Evolutionary conservation across 2,113 vertebrate genomes (phyloP), one percentile per base, ranked within the genome.

Genomic region (Nematolebias whitei): DNA sequence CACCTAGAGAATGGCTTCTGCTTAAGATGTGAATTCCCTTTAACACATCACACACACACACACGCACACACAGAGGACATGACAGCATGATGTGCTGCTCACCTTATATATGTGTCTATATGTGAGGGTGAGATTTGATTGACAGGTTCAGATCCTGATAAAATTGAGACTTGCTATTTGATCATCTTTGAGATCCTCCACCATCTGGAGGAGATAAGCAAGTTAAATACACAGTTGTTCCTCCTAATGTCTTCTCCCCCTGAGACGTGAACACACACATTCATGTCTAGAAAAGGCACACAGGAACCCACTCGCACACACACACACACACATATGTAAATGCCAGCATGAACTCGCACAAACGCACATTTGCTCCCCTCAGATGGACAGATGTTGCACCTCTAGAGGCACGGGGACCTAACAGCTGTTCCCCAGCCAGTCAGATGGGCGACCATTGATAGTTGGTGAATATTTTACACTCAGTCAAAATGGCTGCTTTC

Each of bases 371-470:
- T 74, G 64, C 73, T 76, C 72, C 63, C 78, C 64, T 79, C 71
- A 90, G 86, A 86, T 80, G 83, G 81, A 87, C 93, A 93, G 93
- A 93, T 94, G 92, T 89, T 87, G 87, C 85, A 85, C 90, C 91
- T 92, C 91, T 83, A 89, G 93, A 93, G 90, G 87, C 90, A 80
- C 82, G 82, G 87, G 88, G 88, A 88, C 78, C 71, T 81, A 88
- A 63, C 92, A 94, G 89, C 88, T 93, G 91, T 91, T 93, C 90
- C 71, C 68, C 75, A 87, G 90, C 85, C 86, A 87, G 87, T 91
- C 89, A 91, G 88, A 89, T 85, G 87, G 86, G 82, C 79, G 50
- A 81, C 88, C 86, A 89, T 87, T 90, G 91, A 90, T 89, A 85
- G 78, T 83, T 87, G 86, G 91, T 93, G 88, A 93, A 92, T 93